Base-by-base conservation (phyloP, 2,113 vertebrate genomes). In the Bufo gargarizans region DNA sequence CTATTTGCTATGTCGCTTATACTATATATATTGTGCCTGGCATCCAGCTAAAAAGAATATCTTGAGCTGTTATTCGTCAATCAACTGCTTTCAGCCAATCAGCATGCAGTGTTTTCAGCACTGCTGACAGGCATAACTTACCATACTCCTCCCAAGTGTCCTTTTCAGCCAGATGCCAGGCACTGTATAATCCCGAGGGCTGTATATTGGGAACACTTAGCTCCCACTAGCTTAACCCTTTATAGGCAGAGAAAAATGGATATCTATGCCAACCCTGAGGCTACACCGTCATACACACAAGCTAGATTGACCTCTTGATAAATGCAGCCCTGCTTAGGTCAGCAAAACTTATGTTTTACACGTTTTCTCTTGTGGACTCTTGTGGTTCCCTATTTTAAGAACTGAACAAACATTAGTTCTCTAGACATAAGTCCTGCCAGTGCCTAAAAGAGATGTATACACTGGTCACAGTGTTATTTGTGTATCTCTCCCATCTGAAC, bases 391-490 rank as follows among this genome's bases (percentile, higher is more conserved):
- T 47, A 43, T 63, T 55, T 59, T 45, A 65, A 63, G 58, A 19
- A 49, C 47, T 58, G 65, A 82, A 65, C 59, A 65, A 82, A n/a
- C 49, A 71, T 84, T 69, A 69, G 43, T 84, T 84, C 22, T 69
- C 14, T 82, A 20, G 43, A 82, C 17, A n/a, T 55, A 55, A 84
- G 49, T 20, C 43, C 22, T 72, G 77, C 77, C 50, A 72, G 17
- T 81, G 50, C 50, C 33, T 58, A 72, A 55, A 90, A 87, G 72
- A 71, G 84, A 89, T 91, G 91, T 89, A 91, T 92, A 91, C 93
- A 84, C 93, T 81, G 90, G 91, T 93, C 91, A 88, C 86, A 90
- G 91, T 91, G 92, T 91, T 92, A 43, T 91, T 91, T 89, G 85
- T 90, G 87, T 89, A 92, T 91, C 90, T 91, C 89, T 58, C 71